These are phyloP conservation scores for Cyanoderma ruficeps DNA, from an alignment of 2,113 vertebrate genomes.

Conservation along the genomic window DNA sequence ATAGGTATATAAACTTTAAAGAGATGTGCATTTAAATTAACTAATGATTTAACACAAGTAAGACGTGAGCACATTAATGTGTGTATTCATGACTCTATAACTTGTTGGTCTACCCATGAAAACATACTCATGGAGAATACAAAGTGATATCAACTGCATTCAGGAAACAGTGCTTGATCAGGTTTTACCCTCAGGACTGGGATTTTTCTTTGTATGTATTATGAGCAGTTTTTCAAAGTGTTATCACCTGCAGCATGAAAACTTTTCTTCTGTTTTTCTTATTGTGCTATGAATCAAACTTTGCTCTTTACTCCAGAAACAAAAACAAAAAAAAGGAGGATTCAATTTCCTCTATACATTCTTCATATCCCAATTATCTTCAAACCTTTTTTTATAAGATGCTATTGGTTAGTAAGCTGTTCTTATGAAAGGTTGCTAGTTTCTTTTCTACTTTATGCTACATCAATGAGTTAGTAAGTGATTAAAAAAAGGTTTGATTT, in stretches of 20 bases:
- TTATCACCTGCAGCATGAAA: accelerated
- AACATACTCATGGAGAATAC: not conserved
- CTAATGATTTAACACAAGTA: not conserved
- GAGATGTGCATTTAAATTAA: not conserved
- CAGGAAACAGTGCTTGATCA: not conserved
- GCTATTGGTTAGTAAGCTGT: not conserved
- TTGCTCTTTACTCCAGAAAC: not conserved
- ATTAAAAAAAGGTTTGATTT: not conserved
- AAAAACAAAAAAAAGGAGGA: not conserved
- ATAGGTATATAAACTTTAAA: not conserved
- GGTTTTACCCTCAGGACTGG: not conserved
- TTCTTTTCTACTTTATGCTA: not conserved
- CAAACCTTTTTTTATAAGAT: not conserved
- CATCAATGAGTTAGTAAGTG: not conserved
- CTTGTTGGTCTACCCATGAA: not conserved
- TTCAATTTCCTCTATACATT: not conserved
- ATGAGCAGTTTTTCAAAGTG: not conserved
- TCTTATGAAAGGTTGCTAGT: not conserved
- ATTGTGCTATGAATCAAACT: not conserved
- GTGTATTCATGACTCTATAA: not conserved
- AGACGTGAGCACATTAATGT: not conserved
- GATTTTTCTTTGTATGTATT: not conserved
- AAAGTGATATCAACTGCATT: not conserved
- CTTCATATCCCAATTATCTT: not conserved
- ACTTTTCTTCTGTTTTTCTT: not conserved